Conservation (phyloP, 2,113 vertebrate species). For the Pseudonaja textilis region DNA sequence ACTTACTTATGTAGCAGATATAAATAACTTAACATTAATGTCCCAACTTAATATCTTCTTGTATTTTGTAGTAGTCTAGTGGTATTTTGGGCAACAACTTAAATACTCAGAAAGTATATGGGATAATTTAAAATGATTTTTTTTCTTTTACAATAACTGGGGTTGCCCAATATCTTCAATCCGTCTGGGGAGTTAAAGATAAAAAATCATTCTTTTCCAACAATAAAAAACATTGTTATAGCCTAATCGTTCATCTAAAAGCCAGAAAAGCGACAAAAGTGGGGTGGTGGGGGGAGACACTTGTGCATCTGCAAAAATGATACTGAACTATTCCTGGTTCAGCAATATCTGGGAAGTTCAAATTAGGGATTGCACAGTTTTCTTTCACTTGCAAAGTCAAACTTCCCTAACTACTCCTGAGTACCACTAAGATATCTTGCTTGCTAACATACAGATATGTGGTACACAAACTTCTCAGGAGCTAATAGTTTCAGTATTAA, state of each 20-base stretch:
- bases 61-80: constrained; percentile 30
- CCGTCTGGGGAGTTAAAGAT: constrained; percentile 36
- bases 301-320: constrained; percentile 1
- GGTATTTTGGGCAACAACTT: constrained; percentile 50
- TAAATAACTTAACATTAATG: constrained; percentile 39
- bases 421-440: constrained; percentile 56
- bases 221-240: neutral
- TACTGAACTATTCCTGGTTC: constrained; percentile 45
- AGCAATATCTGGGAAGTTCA: constrained; percentile 42
- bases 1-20: constrained; percentile 36
- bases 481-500: constrained; percentile 78
- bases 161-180: constrained; percentile 43
- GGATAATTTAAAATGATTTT: constrained; percentile 32
- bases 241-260: neutral
- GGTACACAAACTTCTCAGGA: constrained; percentile 49
- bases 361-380: neutral
- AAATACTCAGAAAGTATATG: constrained; percentile 33
- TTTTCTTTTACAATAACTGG: constrained; percentile 37
- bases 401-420: constrained; percentile 51
- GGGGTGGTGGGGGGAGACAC: neutral
- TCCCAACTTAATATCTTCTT: constrained; percentile 30
- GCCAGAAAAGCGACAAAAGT: neutral
- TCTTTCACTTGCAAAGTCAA: constrained; percentile 31
- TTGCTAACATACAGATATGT: constrained; percentile 32
- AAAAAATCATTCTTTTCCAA: constrained; percentile 39